Base-by-base conservation (phyloP, 2,113 vertebrate genomes). In the Dromaius novaehollandiae region DNA sequence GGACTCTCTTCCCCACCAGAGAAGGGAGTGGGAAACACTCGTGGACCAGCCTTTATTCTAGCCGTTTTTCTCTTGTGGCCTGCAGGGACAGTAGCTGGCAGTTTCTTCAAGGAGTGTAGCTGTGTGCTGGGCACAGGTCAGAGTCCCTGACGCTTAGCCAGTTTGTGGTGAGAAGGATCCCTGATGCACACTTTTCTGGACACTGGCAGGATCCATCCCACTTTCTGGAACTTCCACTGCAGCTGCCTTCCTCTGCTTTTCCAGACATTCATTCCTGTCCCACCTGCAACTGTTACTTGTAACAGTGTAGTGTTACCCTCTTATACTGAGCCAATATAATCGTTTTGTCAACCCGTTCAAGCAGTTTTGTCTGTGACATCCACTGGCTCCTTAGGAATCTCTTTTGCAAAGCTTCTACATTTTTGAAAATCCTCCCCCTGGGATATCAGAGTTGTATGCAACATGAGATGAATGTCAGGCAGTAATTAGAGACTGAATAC, bases 381-480 rank as follows among this genome's bases (percentile, higher is more conserved):
- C 1, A 1, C 3, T 71, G 13, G 1, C 7, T 24, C 6, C 25
- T 75, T 42, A 16, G 38, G 6, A 18, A 6, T 65, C 42, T 64
- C 38, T 51, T 82, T 32, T 8, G 2, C 19, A 25, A 5, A 8
- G 20, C 18, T 1, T 78, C 30, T 50, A 64, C 50, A 71, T 64
- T 19, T 19, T 56, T 82, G 36, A 40, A 55, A 64, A 13, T 87
- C 3, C 4, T 82, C 4, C 7, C 50, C 5, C n/a, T 88, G 13
- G 3, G 2, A 8, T 79, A 46, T 26, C 13, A 7, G 20, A 40
- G 17, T 75, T 66, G 5, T 40, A 5, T 7, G 4, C 7, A 56
- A 22, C 6, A 5, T 46, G 61, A 91, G 28, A 9, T 56, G 32
- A 91, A 21, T 63, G 22, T 50, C 22, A 24, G 28, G 36, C 25